phyloP scores from a whole-genome alignment of 2,888 invertebrate species.

The Sinodicranocentrus sp. region DNA sequence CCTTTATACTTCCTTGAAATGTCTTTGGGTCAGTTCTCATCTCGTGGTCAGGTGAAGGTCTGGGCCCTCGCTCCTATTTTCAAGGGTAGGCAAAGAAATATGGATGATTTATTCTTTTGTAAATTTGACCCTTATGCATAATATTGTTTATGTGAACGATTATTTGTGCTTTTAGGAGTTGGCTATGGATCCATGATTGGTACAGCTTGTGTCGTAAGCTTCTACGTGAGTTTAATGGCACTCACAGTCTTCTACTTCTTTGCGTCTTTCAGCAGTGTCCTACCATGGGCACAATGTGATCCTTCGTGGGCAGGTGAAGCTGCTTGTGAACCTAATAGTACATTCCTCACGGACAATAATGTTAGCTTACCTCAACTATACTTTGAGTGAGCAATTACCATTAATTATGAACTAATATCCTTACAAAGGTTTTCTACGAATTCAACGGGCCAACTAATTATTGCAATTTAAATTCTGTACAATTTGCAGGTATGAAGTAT shows the following conservation, averaged over 20 bases:
- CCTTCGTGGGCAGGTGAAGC: conserved; percentile 80
- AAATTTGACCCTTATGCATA: not conserved
- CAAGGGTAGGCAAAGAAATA: conserved; percentile 55
- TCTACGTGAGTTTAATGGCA: conserved; percentile 88
- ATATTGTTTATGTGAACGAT: too few species aligned
- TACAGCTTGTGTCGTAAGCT: conserved; percentile 83
- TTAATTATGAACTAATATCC: not conserved
- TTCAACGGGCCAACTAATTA: too few species aligned
- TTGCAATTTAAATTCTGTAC: not conserved
- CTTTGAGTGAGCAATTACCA: conserved; percentile 62
- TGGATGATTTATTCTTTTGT: conserved; percentile 1
- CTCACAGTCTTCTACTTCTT: conserved; percentile 86
- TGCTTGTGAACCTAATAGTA: conserved; percentile 64
- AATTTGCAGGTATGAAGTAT: conserved; percentile 59
- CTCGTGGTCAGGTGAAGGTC: conserved; percentile 87
- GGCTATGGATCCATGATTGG: conserved; percentile 80
- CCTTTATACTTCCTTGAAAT: conserved; percentile 92
- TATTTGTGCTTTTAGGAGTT: conserved; percentile 77
- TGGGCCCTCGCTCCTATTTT: conserved; percentile 78
- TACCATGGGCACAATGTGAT: conserved; percentile 87
- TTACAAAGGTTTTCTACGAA: not conserved
- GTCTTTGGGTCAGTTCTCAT: conserved; percentile 89
- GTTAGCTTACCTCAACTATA: conserved; percentile 69
- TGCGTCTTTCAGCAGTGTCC: conserved; percentile 84
- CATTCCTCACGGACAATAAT: conserved; percentile 63